Base-by-base conservation (phyloP, 2,797 vertebrate species). In the Gymnocypris eckloni region DNA sequence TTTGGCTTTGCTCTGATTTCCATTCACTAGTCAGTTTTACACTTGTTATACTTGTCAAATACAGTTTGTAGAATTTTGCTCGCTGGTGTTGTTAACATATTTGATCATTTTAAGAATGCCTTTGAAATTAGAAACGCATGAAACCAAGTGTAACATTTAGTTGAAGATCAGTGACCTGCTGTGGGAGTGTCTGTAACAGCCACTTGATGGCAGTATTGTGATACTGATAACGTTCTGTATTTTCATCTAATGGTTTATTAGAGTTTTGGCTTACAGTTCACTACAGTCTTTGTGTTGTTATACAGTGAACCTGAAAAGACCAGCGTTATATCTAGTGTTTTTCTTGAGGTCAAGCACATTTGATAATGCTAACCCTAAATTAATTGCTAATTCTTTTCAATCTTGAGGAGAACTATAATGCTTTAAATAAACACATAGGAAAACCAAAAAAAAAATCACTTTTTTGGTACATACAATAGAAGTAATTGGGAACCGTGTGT, bases 131-230 rank as follows among this genome's bases (percentile, higher is more conserved):
- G 2, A 37, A 79, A 79, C 25, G 15, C 20, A 25, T 1, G 39
- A 73, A 61, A 48, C 20, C 22, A 61, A 69, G 45, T 4, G 5
- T 9, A 39, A 69, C 25, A 15, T 82, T 61, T 33, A 43, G 54
- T 48, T 61, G 11, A 11, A 45, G 39, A 33, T 83, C 16, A 33
- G 59, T 72, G 64, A 10, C 10, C 10, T 37, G 12, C 33, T 37
- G 56, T 87, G 91, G 91, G 86, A 93, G 75, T 93, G 28, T 85
- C 39, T 39, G 25, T 25, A 52, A 11, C 41, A 12, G 86, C 87
- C 94, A 91, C 89, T 81, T 92, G 94, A 92, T 91, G 95, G 92
- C 94, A 94, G 90, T 88, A 81, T 64, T 61, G 59, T n/a, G 50
- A 79, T n/a, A 69, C 56, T 2, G 28, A 64, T 37, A 22, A 52